phyloP scores from a whole-genome alignment of 2,888 invertebrate genomes.

The Drosophila aldrichi region DNA sequence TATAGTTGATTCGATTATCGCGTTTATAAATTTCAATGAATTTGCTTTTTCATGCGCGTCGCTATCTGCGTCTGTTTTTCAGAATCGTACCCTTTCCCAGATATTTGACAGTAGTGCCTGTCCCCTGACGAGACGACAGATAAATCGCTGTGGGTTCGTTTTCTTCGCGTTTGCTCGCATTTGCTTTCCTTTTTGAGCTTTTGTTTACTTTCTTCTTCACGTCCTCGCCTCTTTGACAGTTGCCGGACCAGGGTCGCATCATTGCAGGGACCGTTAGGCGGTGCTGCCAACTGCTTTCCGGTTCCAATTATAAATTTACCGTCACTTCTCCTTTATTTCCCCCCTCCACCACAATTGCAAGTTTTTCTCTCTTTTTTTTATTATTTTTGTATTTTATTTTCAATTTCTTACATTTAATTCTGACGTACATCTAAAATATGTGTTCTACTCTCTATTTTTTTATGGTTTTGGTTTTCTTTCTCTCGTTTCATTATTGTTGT shows the following conservation, averaged over 20 bases:
- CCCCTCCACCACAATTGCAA: slow-evolving; percentile 15
- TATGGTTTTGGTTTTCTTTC: not conserved
- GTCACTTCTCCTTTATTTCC: not conserved
- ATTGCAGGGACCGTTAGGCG: not conserved
- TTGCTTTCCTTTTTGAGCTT: slow-evolving; percentile 27
- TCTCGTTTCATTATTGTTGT: slow-evolving; percentile 41
- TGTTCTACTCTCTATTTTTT: slow-evolving; percentile 49
- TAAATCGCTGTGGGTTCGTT: slow-evolving; percentile 67
- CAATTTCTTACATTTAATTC: slow-evolving; percentile 72
- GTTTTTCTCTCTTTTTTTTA: slow-evolving; percentile 19
- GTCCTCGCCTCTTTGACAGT: slow-evolving; percentile 35
- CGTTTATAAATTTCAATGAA: slow-evolving; percentile 33
- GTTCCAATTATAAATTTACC: slow-evolving; percentile 4
- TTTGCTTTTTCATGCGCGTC: slow-evolving; percentile 34
- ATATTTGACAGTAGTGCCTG: slow-evolving; percentile 47
- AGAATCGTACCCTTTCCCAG: slow-evolving; percentile 16
- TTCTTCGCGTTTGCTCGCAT: slow-evolving; percentile 43
- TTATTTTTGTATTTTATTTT: not conserved
- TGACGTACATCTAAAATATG: slow-evolving; percentile 79
- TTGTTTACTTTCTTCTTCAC: not conserved
- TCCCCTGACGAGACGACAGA: slow-evolving; percentile 50
- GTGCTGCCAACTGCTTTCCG: slow-evolving; percentile 43
- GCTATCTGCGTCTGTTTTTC: slow-evolving; percentile 35
- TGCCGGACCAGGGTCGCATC: slow-evolving; percentile 33
- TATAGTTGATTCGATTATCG: not conserved